Evolutionary conservation across 2,888 invertebrate species (phyloP), one percentile per base, ranked within the genome.

Genomic region (Hetaerina titia): DNA sequence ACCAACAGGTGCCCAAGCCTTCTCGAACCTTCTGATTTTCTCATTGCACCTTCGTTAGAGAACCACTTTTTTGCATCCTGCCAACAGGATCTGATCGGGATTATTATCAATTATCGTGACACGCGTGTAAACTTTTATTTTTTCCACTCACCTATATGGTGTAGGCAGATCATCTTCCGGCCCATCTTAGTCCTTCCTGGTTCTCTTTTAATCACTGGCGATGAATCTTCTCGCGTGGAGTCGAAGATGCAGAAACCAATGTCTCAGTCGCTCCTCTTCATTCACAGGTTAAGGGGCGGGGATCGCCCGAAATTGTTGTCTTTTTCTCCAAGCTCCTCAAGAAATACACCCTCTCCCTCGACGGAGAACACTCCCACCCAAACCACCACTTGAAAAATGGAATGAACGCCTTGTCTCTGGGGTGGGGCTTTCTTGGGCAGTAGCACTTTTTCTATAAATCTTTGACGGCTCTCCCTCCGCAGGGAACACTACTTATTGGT

Each of bases 1-100:
- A 63, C 19, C 92, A 92, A 92, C 92, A 92, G 69, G 92, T 92
- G 92, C 69, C 81, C 25, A 81, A 22, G 31, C 81, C 11, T 31
- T 4, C 81, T 31, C 81, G 31, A 81, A 81, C 81, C 81, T 69
- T 60, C 7, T 19, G 60, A 11, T 56, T n/a, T 64, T 19, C 45
- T 90, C 58, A 1, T 90, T 60, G 1, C 60, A 31, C 31, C 25
- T 81, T 13, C 81, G 25, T 81, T 8, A n/a, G n/a, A 69, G 81
- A 11, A 81, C 25, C 81, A 25, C 81, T 81, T 22, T 22, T 81
- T 81, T 25, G 31, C 81, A 81, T 31, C 81, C 25, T 81, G 8
- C 8, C 8, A 31, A 25, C 31, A 25, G 31, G 25, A 11, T 31
- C 25, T 81, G 31, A 31, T 81, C 22, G 81, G 81, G 81, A 69